These are phyloP conservation scores for Argentina silus DNA, from an alignment of 2,797 vertebrate genomes.

Conservation along the genomic window DNA sequence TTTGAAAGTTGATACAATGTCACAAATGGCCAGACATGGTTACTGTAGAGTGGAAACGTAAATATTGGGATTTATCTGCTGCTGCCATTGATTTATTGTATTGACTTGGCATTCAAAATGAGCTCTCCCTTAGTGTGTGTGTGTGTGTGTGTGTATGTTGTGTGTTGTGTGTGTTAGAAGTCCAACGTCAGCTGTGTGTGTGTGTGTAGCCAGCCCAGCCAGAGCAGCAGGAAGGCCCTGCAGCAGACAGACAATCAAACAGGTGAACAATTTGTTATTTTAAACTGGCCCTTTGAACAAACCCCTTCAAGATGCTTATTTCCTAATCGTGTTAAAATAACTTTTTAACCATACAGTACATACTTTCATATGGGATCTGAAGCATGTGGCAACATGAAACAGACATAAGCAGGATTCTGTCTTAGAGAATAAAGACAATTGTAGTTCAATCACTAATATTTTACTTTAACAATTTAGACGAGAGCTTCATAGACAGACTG, in stretches of 20 bases:
- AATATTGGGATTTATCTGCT: no score
- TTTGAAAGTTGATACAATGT: no score
- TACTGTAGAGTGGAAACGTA: no score
- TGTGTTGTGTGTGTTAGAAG: no score
- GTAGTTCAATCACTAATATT: neutral
- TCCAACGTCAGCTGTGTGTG: no score
- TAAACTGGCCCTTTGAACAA: no score
- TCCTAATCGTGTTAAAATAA: conserved; percentile 34
- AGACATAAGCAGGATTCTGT: neutral
- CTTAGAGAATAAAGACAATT: conserved; percentile 5
- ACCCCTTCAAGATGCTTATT: conserved; percentile 11
- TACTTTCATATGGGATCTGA: conserved; percentile 46
- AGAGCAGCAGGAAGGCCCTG: conserved; percentile 17
- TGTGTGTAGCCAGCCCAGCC: no score
- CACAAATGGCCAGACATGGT: no score
- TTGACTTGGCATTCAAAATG: no score
- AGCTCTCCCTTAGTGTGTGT: no score
- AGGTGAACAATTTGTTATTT: conserved; percentile 34
- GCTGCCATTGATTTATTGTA: no score
- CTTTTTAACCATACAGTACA: conserved; percentile 65
- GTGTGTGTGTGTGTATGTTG: no score
- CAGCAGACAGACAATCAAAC: conserved; percentile 53
- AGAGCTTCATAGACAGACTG: neutral
- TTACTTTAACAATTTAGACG: neutral
- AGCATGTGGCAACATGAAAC: conserved; percentile 45